Base-by-base conservation (phyloP, 2,113 vertebrate species). In the Sitta europaea region DNA sequence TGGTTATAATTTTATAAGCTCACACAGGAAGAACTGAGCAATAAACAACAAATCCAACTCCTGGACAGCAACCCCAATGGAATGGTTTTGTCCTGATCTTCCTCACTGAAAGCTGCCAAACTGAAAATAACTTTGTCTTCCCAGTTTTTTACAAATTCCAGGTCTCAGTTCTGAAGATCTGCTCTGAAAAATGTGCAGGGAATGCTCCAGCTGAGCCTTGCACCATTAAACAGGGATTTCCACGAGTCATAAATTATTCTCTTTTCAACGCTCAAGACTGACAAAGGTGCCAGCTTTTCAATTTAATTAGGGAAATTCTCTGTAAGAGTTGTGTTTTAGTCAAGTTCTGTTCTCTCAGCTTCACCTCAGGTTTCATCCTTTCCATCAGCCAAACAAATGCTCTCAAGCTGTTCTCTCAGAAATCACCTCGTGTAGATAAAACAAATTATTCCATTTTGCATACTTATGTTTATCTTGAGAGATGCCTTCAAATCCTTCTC, bases 271-370 rank as follows among this genome's bases (percentile, higher is more conserved):
- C 50, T 66, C 48, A 40, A 51, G 68, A 21, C 57, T 81, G 86
- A 91, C 73, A 59, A 54, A 86, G 35, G 73, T 68, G 91, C 84
- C 93, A 96, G 33, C 29, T 81, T 82, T 50, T 73, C 89, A 27
- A 78, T 95, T 94, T 94, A 91, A 97, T 96, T 92, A 87, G 73
- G 57, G 36, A 67, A 85, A 77, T 50, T 86, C 81, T 87, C 80
- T 20, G 18, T 25, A 9, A 84, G 68, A 74, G 31, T 53, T 48
- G 54, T 16, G 36, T 87, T 95, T 95, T 38, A 72, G 87, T 92
- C 89, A 75, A 78, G 48, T 71, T 91, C 43, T 84, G 12, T 27
- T 89, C 92, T 71, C 53, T 27, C 15, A 33, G 12, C 29, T 62
- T 66, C 88, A 93, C 51, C 72, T 83, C 14, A 43, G 40, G 47